Conservation (phyloP, 1,140 invertebrate species). For the Trichonephila clavata region DNA sequence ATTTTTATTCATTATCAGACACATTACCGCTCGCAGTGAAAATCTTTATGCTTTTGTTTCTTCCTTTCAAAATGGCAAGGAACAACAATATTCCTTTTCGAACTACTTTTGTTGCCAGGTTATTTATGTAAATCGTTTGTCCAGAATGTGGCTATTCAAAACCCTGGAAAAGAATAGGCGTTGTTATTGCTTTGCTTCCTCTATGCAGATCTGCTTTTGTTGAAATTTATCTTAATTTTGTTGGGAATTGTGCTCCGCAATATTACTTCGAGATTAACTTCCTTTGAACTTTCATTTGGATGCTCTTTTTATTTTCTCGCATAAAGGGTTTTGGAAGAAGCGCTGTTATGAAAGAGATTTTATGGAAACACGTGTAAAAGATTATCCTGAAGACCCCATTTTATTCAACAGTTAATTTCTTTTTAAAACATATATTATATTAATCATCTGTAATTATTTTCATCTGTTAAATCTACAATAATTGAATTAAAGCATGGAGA, state of each 20-base stretch:
- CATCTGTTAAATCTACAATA: too few relatives aligned
- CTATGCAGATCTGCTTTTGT: background rate
- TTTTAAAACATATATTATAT: too few relatives aligned
- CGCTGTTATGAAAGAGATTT: background rate
- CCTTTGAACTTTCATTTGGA: background rate
- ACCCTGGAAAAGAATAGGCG: background rate
- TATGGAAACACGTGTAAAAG: too few relatives aligned
- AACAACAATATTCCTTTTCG: background rate
- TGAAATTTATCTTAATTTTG: background rate
- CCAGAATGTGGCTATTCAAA: background rate
- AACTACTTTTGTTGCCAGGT: background rate
- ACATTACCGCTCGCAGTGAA: background rate
- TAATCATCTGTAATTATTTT: too few relatives aligned
- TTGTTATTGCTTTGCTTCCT: background rate
- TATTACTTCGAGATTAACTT: background rate
- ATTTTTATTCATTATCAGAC: constrained; percentile 4
- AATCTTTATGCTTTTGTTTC: background rate
- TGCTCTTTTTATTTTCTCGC: background rate
- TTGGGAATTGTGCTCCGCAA: background rate
- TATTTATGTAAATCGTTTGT: background rate
- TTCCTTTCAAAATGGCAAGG: background rate
- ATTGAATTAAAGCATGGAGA: too few relatives aligned
- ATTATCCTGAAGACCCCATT: too few relatives aligned
- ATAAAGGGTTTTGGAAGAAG: background rate
- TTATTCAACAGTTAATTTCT: too few relatives aligned